phyloP scores from a whole-genome alignment of 2,888 invertebrate species.

The Lamellibrachia satsuma region DNA sequence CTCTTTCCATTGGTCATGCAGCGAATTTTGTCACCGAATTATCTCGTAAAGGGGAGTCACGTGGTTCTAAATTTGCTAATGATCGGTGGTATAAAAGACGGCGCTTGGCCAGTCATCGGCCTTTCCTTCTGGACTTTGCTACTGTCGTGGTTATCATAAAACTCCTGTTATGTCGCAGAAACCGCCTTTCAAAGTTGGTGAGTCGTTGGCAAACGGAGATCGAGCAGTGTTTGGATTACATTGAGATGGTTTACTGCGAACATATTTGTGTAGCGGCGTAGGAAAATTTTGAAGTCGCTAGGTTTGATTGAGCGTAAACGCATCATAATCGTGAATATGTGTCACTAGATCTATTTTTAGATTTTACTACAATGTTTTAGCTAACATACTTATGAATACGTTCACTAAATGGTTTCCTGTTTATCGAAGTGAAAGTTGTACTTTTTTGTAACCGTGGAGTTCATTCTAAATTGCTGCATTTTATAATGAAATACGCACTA shows the following conservation, averaged over 20 bases:
- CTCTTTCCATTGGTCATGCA: not conserved
- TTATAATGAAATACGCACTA: no score
- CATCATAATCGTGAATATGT: no score
- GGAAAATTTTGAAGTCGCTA: no score
- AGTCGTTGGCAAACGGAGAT: slow-evolving; percentile 31
- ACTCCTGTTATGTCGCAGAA: slow-evolving; percentile 47
- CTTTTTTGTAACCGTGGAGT: no score
- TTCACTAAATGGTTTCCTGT: no score
- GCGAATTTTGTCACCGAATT: not conserved
- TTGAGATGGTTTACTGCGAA: not conserved
- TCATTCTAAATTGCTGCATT: no score
- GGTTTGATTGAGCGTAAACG: no score
- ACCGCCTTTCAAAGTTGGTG: slow-evolving; percentile 57
- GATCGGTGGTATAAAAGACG: not conserved
- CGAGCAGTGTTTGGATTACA: not conserved
- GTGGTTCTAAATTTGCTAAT: not conserved
- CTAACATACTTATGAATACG: no score
- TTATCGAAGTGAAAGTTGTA: no score
- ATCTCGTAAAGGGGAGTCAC: not conserved
- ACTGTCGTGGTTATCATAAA: not conserved
- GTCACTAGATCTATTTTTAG: no score
- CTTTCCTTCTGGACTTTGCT: not conserved
- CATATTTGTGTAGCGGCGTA: not conserved
- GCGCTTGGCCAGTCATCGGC: not conserved
- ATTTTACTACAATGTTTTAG: no score